A percentile compares a stretch with the other conserved stretches of the same genome.
phyloP scores from a whole-genome alignment of 1,140 invertebrate species.

The Drosophila tani region DNA sequence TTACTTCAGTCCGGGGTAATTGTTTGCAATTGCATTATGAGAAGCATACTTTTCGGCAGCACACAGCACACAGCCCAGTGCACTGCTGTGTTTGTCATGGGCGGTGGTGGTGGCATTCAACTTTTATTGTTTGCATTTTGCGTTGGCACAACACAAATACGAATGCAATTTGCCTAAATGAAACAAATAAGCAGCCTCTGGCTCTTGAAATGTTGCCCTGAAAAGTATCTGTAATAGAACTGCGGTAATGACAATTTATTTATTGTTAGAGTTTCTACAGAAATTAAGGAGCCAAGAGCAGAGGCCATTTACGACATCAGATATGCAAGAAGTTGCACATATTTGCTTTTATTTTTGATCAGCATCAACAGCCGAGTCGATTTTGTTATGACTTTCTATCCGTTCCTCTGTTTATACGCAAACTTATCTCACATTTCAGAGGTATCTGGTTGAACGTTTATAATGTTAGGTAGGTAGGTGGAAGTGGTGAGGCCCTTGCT shows the following conservation, averaged over 20 bases:
- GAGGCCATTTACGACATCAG: no score
- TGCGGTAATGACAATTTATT: conserved; percentile 18
- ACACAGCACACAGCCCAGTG: not conserved
- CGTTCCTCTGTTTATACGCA: no score
- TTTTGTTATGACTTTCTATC: no score
- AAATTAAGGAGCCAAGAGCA: not conserved
- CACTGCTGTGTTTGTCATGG: conserved; percentile 11
- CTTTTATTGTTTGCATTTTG: conserved; percentile 38
- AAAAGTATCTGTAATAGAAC: conserved; percentile 5
- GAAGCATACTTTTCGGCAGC: conserved; percentile 55
- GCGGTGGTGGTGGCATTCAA: conserved; percentile 14
- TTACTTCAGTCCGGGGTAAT: conserved; percentile 66
- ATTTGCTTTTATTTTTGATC: no score
- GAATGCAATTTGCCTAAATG: conserved; percentile 17
- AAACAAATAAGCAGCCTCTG: conserved; percentile 27
- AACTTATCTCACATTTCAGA: no score
- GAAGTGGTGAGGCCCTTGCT: no score
- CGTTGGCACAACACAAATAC: conserved; percentile 35
- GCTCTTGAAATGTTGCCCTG: conserved; percentile 2
- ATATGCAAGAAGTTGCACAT: not conserved
- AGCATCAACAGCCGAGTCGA: no score
- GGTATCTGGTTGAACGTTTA: no score
- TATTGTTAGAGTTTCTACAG: not conserved
- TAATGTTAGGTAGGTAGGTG: no score
- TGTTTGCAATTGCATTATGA: conserved; percentile 75